Conservation (phyloP, 1,140 invertebrate species). For the Bactericera cockerelli region DNA sequence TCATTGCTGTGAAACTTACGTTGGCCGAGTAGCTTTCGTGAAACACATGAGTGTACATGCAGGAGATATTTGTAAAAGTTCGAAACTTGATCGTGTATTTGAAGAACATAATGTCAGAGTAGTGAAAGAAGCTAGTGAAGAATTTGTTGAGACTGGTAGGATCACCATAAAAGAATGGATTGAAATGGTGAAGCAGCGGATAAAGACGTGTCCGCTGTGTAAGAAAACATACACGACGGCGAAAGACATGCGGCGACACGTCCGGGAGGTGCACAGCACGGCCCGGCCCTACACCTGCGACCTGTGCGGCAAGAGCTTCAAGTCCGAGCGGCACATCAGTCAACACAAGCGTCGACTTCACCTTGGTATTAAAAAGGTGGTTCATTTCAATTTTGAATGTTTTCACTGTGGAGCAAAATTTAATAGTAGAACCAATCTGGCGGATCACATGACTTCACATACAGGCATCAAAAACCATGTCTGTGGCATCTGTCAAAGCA, state of each 20-base stretch:
- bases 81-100: constrained; percentile 45
- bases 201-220: not conserved
- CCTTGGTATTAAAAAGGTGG: not conserved
- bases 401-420: constrained; percentile 3
- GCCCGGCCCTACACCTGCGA: constrained; percentile 9
- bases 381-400: constrained; percentile 6
- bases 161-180: not conserved
- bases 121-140: constrained; percentile 21
- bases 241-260: not conserved
- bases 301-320: not conserved
- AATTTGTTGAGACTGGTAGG: not conserved
- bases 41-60: not conserved
- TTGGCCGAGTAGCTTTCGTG: not conserved
- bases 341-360: not conserved
- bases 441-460: constrained; percentile 21
- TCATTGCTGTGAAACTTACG: not conserved
- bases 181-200: not conserved
- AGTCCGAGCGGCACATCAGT: not conserved
- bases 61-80: constrained; percentile 22
- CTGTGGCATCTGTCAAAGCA: constrained; percentile 41
- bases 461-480: constrained; percentile 50
- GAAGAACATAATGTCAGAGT: constrained; percentile 46
- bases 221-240: not conserved
- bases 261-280: constrained; percentile 5
- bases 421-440: constrained; percentile 15